Evolutionary conservation across 2,797 vertebrate species (phyloP).

Genomic region (Euphonia xanthogaster): DNA sequence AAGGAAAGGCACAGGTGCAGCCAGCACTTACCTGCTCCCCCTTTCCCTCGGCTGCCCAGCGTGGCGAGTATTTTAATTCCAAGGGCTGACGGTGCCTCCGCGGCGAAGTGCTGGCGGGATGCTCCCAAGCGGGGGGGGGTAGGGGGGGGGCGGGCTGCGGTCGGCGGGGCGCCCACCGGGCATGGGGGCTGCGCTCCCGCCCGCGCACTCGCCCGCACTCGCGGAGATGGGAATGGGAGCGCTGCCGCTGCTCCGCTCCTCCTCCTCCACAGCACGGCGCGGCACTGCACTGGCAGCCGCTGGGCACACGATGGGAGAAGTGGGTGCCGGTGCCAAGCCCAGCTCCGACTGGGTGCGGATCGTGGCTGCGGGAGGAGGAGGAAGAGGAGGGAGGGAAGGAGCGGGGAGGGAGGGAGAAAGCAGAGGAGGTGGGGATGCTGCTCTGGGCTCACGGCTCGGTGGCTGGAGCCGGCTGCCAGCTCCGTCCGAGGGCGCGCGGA

Average conservation of each 20-base stretch:
- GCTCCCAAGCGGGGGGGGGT: neutral
- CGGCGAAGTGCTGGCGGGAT: slow-evolving; percentile 19
- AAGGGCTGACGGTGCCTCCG: neutral
- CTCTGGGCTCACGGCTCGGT: neutral
- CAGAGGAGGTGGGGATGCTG: slow-evolving; percentile 38
- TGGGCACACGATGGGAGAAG: neutral
- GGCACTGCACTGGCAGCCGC: neutral
- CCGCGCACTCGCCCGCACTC: neutral
- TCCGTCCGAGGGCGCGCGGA: neutral
- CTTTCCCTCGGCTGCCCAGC: neutral
- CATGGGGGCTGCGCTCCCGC: slow-evolving; percentile 11
- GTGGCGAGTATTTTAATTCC: slow-evolving; percentile 51
- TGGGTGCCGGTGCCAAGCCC: slow-evolving; percentile 27
- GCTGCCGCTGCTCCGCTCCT: neutral
- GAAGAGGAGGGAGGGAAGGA: slow-evolving; percentile 31
- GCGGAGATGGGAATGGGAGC: neutral
- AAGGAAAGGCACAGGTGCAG: neutral
- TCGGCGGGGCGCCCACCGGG: neutral
- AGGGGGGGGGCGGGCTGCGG: neutral
- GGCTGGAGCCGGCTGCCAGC: neutral
- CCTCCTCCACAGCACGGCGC: neutral
- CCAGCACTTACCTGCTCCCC: slow-evolving; percentile 46
- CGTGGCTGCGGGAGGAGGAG: slow-evolving; percentile 50
- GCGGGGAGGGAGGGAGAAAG: neutral
- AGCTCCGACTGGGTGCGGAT: slow-evolving; percentile 54